phyloP scores from a whole-genome alignment of 2,888 invertebrate species.

The Lasioglossum figueresi region DNA sequence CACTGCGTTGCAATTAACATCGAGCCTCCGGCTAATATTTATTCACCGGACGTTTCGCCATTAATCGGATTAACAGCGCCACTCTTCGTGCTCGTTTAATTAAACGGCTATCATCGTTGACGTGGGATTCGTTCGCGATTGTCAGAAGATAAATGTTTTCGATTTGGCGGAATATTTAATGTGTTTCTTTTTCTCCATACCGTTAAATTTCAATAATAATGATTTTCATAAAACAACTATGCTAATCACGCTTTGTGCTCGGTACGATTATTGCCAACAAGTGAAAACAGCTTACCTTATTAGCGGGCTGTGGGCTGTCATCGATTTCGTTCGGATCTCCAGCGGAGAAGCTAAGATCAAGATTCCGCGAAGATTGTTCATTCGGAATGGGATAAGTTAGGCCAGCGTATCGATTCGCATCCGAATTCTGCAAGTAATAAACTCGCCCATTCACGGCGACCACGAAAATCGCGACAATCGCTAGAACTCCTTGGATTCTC shows the following conservation, averaged over 20 bases:
- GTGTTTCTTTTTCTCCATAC: background rate
- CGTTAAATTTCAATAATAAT: background rate
- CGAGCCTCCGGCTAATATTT: slow-evolving; percentile 15
- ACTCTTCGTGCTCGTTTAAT: slow-evolving; percentile 21
- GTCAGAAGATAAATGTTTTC: background rate
- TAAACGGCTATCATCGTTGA: slow-evolving; percentile 2
- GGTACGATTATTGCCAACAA: background rate
- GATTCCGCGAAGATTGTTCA: slow-evolving; percentile 78
- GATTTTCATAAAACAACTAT: background rate
- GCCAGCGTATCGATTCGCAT: slow-evolving; percentile 53
- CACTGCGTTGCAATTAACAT: background rate
- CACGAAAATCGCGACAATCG: slow-evolving; percentile 33
- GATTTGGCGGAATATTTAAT: background rate
- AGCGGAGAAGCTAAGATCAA: slow-evolving; percentile 77
- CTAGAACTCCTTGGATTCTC: background rate
- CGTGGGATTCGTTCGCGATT: background rate
- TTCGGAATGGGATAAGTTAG: slow-evolving; percentile 58
- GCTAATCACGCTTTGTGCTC: background rate
- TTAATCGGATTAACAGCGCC: slow-evolving; percentile 28
- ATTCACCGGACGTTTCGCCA: slow-evolving; percentile 28
- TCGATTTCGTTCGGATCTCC: slow-evolving; percentile 52
- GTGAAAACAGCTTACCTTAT: slow-evolving; percentile 48
- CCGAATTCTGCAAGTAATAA: slow-evolving; percentile 67
- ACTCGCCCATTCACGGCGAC: slow-evolving; percentile 54
- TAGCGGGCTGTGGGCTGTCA: slow-evolving; percentile 32